These are phyloP conservation scores for Drosophila algonquin DNA, from an alignment of 2,888 invertebrate species.

Conservation along the genomic window DNA sequence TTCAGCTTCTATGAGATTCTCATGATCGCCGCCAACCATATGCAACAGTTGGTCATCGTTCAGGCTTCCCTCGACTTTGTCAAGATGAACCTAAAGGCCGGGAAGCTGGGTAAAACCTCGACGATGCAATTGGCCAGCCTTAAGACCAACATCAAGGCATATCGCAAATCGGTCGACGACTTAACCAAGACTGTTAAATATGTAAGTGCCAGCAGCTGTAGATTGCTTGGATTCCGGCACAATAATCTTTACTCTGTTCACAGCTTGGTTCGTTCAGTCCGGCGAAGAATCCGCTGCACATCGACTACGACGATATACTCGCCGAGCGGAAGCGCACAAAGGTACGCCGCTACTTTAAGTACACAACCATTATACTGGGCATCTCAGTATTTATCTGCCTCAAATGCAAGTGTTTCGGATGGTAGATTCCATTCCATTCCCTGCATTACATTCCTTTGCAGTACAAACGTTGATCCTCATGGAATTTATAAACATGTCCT, in stretches of 20 bases:
- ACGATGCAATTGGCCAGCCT: conserved; percentile 55
- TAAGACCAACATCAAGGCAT: conserved; percentile 64
- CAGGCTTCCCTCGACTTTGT: conserved; percentile 79
- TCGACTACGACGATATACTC: conserved; percentile 80
- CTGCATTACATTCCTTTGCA: conserved; percentile 4
- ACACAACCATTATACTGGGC: conserved; percentile 79
- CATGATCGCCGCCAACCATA: conserved; percentile 82
- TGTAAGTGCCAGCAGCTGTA: conserved; percentile 58
- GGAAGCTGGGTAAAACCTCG: conserved; percentile 66
- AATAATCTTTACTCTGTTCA: conserved; percentile 10
- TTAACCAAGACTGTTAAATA: conserved; percentile 80
- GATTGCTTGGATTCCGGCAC: neutral
- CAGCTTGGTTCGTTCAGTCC: conserved; percentile 82
- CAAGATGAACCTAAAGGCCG: conserved; percentile 51
- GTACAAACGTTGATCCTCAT: conserved; percentile 47
- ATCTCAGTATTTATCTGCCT: conserved; percentile 80
- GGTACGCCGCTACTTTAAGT: conserved; percentile 77
- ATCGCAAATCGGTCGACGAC: conserved; percentile 71
- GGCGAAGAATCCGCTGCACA: conserved; percentile 75
- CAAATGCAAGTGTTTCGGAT: conserved; percentile 76
- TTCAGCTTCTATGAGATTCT: conserved; percentile 82
- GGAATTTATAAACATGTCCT: conserved; percentile 31
- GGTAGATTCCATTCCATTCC: conserved; percentile 25
- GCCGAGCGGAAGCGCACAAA: conserved; percentile 76
- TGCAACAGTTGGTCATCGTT: conserved; percentile 81